Evolutionary conservation across 1,140 invertebrate genomes (phyloP), one percentile per base, ranked within the genome.

Genomic region (Orchestia grillus): DNA sequence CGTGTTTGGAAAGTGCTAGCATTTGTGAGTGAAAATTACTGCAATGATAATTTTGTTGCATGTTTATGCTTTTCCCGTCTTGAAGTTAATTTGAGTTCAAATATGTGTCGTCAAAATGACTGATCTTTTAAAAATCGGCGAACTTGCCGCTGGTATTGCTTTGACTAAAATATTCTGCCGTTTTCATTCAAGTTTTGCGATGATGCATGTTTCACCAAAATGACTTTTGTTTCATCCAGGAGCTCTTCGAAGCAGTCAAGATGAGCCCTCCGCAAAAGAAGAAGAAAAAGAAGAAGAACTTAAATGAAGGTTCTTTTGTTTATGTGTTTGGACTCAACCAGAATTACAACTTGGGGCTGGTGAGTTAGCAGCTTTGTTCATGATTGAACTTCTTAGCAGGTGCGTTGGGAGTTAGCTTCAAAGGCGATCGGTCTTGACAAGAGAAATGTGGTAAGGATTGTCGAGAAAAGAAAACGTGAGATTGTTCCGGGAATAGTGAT

Each of bases 291-390:
- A 44, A 42, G 28, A 42, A 28, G 4, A 4, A 4, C 41, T 42
- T 3, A 36, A 44, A 90, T 90, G 3, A 90, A 8, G 88, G n/a
- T 6, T 90, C 92, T 45, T 94, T n/a, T 45, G 41, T 94, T 4
- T 94, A 94, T 40, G 92, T 94, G 41, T 94, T 94, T 40, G 92
- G 92, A 94, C 92, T 45, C 40, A 94, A 94, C 36, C 92, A 94
- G 92, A 94, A 94, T 40, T 94, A 94, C 36, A 94, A 94, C 44
- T 47, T 94, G 92, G 92, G 92, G 4, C 44, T 94, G 43, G 92
- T 94, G 41, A 94, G 92, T 94, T 0, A 40, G 8, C 36, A 87
- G 36, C 87, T 41, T 87, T 40, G 41, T 90, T 41, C n/a, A 11
- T n/a, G n/a, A n/a, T n/a, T n/a, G n/a, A n/a, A n/a, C n/a, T n/a